Evolutionary conservation across 2,888 invertebrate genomes (phyloP).

Genomic region (Apocheima hispidaria): DNA sequence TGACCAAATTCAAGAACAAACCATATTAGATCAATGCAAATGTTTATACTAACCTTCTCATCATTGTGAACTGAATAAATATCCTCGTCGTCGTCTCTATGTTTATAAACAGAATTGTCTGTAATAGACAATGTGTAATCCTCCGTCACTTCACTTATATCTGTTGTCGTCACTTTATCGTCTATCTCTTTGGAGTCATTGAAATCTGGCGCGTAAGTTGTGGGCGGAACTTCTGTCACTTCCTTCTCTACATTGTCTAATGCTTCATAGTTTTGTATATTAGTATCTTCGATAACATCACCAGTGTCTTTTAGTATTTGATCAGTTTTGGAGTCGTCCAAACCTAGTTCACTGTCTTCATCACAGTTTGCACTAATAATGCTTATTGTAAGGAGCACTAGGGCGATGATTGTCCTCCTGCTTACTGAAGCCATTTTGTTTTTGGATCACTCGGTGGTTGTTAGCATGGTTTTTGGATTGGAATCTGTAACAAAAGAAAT

Average conservation of each 20-base stretch:
- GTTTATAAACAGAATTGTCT: conserved; percentile 41
- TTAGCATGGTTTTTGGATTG: conserved; percentile 27
- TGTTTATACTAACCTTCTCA: conserved; percentile 37
- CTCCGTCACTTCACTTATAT: conserved; percentile 26
- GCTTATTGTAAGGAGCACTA: conserved; percentile 40
- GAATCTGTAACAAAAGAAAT: conserved; percentile 36
- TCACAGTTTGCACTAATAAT: conserved; percentile 33
- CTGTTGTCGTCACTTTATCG: conserved; percentile 18
- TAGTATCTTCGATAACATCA: conserved; percentile 41
- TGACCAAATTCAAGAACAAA: background rate
- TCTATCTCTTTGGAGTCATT: conserved; percentile 21
- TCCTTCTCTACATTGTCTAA: conserved; percentile 33
- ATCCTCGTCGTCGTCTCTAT: conserved; percentile 28
- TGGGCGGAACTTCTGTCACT: conserved; percentile 17
- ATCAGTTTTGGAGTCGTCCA: conserved; percentile 40
- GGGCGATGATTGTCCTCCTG: conserved; percentile 42
- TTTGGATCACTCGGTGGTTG: conserved; percentile 13
- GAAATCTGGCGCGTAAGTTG: conserved; percentile 7
- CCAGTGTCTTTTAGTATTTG: conserved; percentile 35
- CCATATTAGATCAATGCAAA: conserved; percentile 25
- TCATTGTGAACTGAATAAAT: conserved; percentile 38
- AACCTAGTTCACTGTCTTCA: conserved; percentile 37
- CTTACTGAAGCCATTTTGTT: conserved; percentile 43
- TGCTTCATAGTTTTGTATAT: conserved; percentile 38
- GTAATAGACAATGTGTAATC: conserved; percentile 38